A percentile compares a stretch with the other conserved stretches of the same genome.
These are phyloP conservation scores for Micrastur ruficollis DNA, from an alignment of 2,797 vertebrate species.

Conservation along the genomic window DNA sequence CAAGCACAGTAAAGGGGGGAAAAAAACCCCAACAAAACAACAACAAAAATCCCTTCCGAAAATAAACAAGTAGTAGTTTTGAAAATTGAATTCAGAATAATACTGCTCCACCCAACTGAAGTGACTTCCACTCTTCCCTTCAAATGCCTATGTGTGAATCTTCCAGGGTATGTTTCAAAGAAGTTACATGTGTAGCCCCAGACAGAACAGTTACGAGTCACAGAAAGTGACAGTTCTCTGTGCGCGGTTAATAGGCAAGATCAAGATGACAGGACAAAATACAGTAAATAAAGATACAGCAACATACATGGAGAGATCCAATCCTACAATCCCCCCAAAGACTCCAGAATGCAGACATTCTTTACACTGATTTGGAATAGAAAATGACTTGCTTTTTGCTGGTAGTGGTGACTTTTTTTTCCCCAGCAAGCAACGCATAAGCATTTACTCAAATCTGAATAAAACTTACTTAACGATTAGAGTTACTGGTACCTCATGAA, in stretches of 20 bases:
- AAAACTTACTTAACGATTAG: not conserved
- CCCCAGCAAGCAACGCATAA: not conserved
- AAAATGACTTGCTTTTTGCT: not conserved
- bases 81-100: not conserved
- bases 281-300: not conserved
- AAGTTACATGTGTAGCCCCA: not conserved
- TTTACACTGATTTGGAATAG: not conserved
- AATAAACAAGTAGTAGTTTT: not conserved
- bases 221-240: not conserved
- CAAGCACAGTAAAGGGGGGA: not conserved
- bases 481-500: not conserved
- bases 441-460: not conserved
- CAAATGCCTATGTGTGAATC: not conserved
- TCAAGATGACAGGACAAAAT: not conserved
- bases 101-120: not conserved
- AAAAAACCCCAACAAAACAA: not conserved
- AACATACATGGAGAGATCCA: not conserved
- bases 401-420: not conserved
- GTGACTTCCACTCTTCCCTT: not conserved
- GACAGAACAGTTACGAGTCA: not conserved
- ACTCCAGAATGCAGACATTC: not conserved
- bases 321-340: not conserved
- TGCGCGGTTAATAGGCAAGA: not conserved
- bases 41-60: not conserved
- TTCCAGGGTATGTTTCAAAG: not conserved